These are phyloP conservation scores for Athrips mouffetella DNA, from an alignment of 2,888 invertebrate genomes.

Conservation along the genomic window DNA sequence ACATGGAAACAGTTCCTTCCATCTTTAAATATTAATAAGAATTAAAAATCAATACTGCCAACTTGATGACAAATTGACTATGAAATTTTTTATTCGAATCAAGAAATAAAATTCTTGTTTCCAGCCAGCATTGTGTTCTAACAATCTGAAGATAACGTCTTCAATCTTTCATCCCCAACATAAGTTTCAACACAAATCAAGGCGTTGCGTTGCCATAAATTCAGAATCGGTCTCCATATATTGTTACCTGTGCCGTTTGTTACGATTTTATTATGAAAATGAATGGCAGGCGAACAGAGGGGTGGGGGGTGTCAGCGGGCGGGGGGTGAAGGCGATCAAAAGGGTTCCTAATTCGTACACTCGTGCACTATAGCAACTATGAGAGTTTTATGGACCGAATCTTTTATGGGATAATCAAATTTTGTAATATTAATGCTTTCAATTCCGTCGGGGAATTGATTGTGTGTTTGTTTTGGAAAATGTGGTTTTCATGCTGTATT, in stretches of 20 bases:
- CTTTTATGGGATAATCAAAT: conserved; percentile 79
- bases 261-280: conserved; percentile 79
- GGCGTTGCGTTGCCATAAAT: conserved; percentile 67
- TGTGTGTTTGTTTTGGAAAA: conserved; percentile 28
- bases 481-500: conserved; percentile 17
- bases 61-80: not conserved
- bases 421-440: conserved; percentile 75
- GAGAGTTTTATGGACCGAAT: conserved; percentile 74
- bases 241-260: conserved; percentile 76
- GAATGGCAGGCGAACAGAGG: conserved; percentile 64
- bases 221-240: conserved; percentile 72
- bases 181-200: conserved; percentile 65
- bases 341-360: conserved; percentile 77
- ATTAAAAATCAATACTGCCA: not conserved
- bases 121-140: not conserved
- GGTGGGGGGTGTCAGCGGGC: conserved; percentile 11
- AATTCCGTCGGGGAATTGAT: conserved; percentile 63
- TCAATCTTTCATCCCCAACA: conserved; percentile 40
- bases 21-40: not conserved
- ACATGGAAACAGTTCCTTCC: conserved; percentile 39
- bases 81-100: not conserved
- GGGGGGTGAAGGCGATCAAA: conserved; percentile 58
- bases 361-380: conserved; percentile 72
- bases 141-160: not conserved
- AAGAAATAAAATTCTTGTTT: not conserved